Conservation (phyloP, 2,888 invertebrate genomes). For the Aphodius sticticus region DNA sequence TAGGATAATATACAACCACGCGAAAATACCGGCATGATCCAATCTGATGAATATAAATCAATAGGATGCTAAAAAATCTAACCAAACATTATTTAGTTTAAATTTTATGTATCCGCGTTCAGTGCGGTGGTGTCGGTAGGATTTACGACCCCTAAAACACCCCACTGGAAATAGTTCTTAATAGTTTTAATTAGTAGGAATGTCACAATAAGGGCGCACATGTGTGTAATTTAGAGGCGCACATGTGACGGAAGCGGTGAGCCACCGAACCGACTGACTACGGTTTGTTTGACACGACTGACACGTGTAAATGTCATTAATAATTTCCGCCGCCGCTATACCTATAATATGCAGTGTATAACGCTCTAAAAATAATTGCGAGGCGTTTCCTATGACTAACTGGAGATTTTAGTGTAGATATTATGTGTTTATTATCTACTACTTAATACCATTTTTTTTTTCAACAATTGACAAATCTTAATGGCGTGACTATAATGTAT, state of each 20-base stretch:
- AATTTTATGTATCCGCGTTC: background rate
- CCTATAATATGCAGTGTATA: too few species aligned
- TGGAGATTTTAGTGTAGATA: too few species aligned
- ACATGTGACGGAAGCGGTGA: conserved; percentile 41
- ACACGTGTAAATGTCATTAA: conserved; percentile 46
- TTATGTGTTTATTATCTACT: too few species aligned
- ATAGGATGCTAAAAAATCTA: background rate
- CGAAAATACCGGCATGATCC: background rate
- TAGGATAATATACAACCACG: background rate
- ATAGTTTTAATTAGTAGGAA: conserved; percentile 36
- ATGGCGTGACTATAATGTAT: too few species aligned
- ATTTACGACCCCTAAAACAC: background rate
- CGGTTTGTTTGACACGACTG: conserved; percentile 46
- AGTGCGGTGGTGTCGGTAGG: background rate
- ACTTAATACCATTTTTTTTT: too few species aligned
- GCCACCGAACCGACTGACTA: conserved; percentile 28
- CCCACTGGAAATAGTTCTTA: conserved; percentile 17
- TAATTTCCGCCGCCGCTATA: conserved; percentile 41
- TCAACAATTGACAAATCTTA: too few species aligned
- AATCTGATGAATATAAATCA: background rate
- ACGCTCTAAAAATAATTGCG: too few species aligned
- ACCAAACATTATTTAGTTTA: background rate
- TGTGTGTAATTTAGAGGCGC: conserved; percentile 38
- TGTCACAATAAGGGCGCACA: conserved; percentile 35
- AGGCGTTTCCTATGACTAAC: too few species aligned